A percentile compares a stretch with the other conserved stretches of the same genome.
These are phyloP conservation scores for Lymantria monacha DNA, from an alignment of 2,888 invertebrate species.

Conservation along the genomic window DNA sequence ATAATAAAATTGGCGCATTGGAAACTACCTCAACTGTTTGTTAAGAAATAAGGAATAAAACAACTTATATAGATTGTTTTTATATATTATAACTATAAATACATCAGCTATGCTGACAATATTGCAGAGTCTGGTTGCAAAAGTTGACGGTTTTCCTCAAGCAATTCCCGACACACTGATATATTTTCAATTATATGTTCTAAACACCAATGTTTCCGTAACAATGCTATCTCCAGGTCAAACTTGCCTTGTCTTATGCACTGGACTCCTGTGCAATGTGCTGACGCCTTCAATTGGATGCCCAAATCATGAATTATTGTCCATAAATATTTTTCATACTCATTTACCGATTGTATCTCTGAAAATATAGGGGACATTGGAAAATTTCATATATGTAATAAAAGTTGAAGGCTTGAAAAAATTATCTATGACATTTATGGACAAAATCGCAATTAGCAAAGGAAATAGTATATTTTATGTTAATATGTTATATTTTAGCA, in stretches of 20 bases:
- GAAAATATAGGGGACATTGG: slow-evolving; percentile 39
- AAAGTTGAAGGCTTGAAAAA: too few species aligned
- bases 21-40: too few species aligned
- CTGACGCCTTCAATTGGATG: slow-evolving; percentile 88
- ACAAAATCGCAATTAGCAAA: too few species aligned
- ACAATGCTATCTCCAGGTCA: slow-evolving; percentile 86
- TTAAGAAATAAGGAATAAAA: too few species aligned
- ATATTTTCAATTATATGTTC: slow-evolving; percentile 86
- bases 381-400: background rate
- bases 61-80: too few species aligned
- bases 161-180: slow-evolving; percentile 73
- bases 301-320: slow-evolving; percentile 93
- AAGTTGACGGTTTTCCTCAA: slow-evolving; percentile 74
- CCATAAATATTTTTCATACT: slow-evolving; percentile 89
- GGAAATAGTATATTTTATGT: too few species aligned
- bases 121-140: slow-evolving; percentile 62
- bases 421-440: too few species aligned
- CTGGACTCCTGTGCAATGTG: slow-evolving; percentile 90
- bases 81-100: background rate
- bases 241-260: slow-evolving; percentile 94
- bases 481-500: too few species aligned
- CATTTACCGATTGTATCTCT: slow-evolving; percentile 95
- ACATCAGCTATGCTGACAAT: slow-evolving; percentile 35
- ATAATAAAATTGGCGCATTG: too few species aligned
- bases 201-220: slow-evolving; percentile 92